A percentile compares a stretch with the other conserved stretches of the same genome.
phyloP scores from a whole-genome alignment of 1,140 invertebrate genomes.

The Vanessa atalanta region DNA sequence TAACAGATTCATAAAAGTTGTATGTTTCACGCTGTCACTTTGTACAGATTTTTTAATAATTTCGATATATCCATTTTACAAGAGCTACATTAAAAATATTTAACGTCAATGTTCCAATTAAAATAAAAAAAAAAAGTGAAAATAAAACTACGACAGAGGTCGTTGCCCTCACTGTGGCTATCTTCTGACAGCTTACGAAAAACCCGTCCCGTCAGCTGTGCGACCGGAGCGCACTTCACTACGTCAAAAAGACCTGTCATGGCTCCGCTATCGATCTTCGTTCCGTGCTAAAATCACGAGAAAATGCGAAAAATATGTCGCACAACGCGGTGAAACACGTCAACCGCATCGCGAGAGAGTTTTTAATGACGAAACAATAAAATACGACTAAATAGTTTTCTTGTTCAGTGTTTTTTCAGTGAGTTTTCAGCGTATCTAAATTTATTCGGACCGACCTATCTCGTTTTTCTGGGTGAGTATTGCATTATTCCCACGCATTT shows the following conservation, averaged over 20 bases:
- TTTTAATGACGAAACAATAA: conserved; percentile 54
- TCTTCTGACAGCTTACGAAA: conserved; percentile 63
- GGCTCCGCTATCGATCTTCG: conserved; percentile 72
- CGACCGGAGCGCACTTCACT: conserved; percentile 63
- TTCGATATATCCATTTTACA: neutral
- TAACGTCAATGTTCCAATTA: neutral
- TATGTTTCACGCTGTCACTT: no score
- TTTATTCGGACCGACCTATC: conserved; percentile 70
- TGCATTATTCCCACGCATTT: conserved; percentile 46
- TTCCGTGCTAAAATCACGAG: conserved; percentile 64
- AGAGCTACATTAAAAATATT: neutral
- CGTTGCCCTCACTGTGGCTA: conserved; percentile 54
- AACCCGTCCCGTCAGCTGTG: conserved; percentile 73
- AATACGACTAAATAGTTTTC: conserved; percentile 48
- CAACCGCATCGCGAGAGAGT: conserved; percentile 40
- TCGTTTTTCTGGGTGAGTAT: conserved; percentile 72
- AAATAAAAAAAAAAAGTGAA: conserved; percentile 17
- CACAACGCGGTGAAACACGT: conserved; percentile 51
- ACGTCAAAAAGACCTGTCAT: conserved; percentile 73
- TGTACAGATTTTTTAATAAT: neutral
- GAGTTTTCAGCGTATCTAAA: conserved; percentile 73
- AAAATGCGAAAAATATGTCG: conserved; percentile 75
- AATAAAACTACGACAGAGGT: conserved; percentile 46
- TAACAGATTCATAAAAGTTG: no score
- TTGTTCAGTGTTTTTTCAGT: conserved; percentile 68